Base-by-base conservation (phyloP, 2,797 vertebrate species). In the Enteromius argenteus region DNA sequence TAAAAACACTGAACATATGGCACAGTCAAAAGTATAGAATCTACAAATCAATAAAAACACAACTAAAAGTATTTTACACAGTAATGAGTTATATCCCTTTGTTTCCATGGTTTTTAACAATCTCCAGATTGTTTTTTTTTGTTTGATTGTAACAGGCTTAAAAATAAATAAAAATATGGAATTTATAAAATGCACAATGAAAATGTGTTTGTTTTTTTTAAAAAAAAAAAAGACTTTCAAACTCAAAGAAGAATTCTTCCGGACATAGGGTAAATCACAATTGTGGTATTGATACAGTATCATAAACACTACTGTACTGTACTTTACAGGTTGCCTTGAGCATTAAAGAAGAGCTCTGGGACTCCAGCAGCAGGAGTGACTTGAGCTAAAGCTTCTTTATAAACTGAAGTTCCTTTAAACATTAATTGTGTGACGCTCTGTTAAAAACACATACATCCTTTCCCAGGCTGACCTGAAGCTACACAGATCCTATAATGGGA, bases 141-240 rank as follows among this genome's bases (percentile, higher is more conserved):
- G 23, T 14, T n/a, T 0, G 5, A n/a, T 19, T 83, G 81, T 83
- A 83, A 75, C 81, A 83, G 72, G 30, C 46, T 56, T 67, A 75
- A 66, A 64, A 74, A 73, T 62, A 62, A 81, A 81, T 17, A 44
- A 5, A 27, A n/a, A 49, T 15, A 15, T 73, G 35, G 13, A 37
- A 27, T 21, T 46, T 19, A 30, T 58, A 27, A 35, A 62, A 32
- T 11, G 42, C 19, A 23, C 1, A 13, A 81, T 3, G 11, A 49
- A n/a, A 81, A 44, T 46, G 13, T 42, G 15, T 15, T 68, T 69
- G 21, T 3, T 79, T 66, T n/a, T n/a, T n/a, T n/a, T n/a, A 32
- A 32, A 32, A 19, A 77, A 60, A 76, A 11, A 9, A 4, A 62
- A 23, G 19, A 62, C n/a, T 21, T 62, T 71, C 42, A 13, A 32